Evolutionary conservation across 37 sponge, comb jelly and placozoan genomes (phyloP), one percentile per base, ranked within the genome.

Genomic region (Chondrosia reniformis): DNA sequence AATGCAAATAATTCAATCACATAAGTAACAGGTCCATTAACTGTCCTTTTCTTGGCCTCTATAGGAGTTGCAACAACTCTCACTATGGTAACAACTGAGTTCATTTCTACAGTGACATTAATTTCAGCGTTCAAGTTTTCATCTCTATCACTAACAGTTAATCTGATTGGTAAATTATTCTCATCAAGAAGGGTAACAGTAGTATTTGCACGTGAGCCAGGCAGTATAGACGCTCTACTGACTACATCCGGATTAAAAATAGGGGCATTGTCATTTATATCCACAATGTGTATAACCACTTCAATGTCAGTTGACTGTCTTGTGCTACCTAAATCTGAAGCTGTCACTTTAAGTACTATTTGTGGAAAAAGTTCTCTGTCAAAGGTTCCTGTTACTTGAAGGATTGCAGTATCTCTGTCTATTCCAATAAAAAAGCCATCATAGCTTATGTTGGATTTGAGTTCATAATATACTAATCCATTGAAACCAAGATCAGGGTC

Each of bases 261-360:
- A 21, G 79, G 79, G 2, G 65, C 31, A 74, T 81, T 74, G 61
- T 55, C 75, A 45, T 81, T 81, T 37, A 81, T 56, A 46, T 81
- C 82, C 5, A 34, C 39, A 42, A 81, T 75, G 24, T n/a, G 22
- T 7, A 81, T 45, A 17, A 42, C 36, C 49, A 81, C 75, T 33
- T 9, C 8, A 34, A 39, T 75, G 19, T 19, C 36, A 21, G 82
- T 2, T 1, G 74, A 73, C 75, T 38, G 33, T 0, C 34, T 43
- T 45, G 82, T 55, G 10, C 27, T 43, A 3, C 34, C 62, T 38
- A 24, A 76, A 22, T 83, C 76, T 9, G 9, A 15, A 24, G 84
- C 84, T 33, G 19, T 31, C 4, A 83, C 76, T 32, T n/a, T 39
- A 13, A 83, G 45, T 9, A 10, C 32, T 37, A 56, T 41, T 27